Evolutionary conservation across 2,797 vertebrate species (phyloP).

Genomic region (Myioborus melanocephalus): DNA sequence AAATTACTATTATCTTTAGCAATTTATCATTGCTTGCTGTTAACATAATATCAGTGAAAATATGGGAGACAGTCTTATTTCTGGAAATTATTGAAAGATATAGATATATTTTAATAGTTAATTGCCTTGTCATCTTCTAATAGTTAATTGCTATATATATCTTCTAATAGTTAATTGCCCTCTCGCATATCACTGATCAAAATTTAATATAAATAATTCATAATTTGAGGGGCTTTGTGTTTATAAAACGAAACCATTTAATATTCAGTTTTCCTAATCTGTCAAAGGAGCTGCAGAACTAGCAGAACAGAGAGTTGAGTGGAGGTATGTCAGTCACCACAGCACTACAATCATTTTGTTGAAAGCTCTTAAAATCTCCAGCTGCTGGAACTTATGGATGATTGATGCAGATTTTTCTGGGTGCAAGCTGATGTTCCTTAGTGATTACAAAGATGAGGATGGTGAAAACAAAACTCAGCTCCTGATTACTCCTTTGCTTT

Average conservation of each 20-base stretch:
- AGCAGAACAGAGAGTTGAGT: background rate
- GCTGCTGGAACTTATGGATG: background rate
- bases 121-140: background rate
- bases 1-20: background rate
- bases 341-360: background rate
- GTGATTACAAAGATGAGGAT: background rate
- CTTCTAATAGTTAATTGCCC: background rate
- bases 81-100: background rate
- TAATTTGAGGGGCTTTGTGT: fast-evolving
- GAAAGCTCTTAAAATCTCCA: background rate
- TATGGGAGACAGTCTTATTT: background rate
- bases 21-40: background rate
- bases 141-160: background rate
- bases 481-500: background rate
- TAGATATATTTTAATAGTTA: background rate
- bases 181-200: background rate
- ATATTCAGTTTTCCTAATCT: background rate
- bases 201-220: background rate
- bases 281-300: background rate
- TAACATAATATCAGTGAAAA: background rate
- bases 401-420: background rate
- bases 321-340: background rate
- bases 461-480: background rate
- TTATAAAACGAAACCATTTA: background rate
- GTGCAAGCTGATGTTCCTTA: background rate